A percentile compares a stretch with the other conserved stretches of the same genome.
Conservation (phyloP, 30 jellyfish, hydroid and myxozoan species). For the Mastigias papua region DNA sequence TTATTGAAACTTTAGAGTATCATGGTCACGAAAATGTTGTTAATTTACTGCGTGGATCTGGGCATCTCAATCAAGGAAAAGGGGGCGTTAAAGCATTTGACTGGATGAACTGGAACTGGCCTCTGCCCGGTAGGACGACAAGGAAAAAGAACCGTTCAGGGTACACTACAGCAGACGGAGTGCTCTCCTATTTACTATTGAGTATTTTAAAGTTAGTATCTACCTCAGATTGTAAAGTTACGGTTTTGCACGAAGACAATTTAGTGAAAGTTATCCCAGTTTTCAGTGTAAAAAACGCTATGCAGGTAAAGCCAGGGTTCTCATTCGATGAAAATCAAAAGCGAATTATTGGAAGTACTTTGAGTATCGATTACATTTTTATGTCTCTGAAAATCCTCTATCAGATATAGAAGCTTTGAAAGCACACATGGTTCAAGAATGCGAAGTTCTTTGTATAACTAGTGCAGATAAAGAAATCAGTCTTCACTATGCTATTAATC, state of each 20-base stretch:
- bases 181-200: neutral
- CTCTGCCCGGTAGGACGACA: constrained; percentile 44
- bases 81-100: constrained; percentile 34
- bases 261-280: neutral
- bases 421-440: constrained; percentile 41
- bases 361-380: neutral
- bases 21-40: constrained; percentile 30
- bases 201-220: neutral
- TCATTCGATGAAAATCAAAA: neutral
- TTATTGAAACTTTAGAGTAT: constrained; percentile 42
- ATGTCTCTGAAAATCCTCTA: neutral
- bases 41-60: constrained; percentile 44
- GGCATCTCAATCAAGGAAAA: constrained; percentile 20
- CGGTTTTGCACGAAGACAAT: neutral
- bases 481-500: neutral
- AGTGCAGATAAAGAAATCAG: neutral
- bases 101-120: constrained; percentile 46
- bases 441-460: constrained; percentile 5
- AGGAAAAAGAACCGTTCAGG: neutral
- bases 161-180: neutral
- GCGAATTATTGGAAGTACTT: neutral
- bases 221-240: neutral
- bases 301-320: neutral
- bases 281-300: neutral
- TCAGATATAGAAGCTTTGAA: constrained; percentile 43